Conservation (phyloP, 2,797 vertebrate genomes). For the Decapterus maruadsi region DNA sequence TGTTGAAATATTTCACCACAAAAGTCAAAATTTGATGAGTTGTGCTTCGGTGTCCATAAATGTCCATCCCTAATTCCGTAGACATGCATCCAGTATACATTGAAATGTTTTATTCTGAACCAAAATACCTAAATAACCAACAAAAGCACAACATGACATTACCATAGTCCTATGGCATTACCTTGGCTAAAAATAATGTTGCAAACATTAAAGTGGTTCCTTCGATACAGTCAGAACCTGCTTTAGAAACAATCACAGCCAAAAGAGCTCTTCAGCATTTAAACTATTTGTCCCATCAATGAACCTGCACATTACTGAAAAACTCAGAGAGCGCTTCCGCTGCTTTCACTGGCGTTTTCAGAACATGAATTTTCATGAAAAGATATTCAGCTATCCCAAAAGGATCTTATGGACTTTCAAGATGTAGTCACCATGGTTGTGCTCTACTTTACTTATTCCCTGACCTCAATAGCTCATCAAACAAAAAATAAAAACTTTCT, state of each 20-base stretch:
- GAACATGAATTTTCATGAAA: constrained; percentile 51
- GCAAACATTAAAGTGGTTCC: constrained; percentile 21
- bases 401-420: constrained; percentile 65
- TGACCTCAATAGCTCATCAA: constrained; percentile 75
- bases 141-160: neutral
- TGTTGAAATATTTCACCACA: neutral
- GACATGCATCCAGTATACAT: neutral
- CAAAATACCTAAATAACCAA: neutral
- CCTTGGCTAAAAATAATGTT: neutral
- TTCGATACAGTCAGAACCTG: constrained; percentile 19
- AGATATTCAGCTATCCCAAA: constrained; percentile 49
- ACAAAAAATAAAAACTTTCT: constrained; percentile 43
- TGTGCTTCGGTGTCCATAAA: neutral
- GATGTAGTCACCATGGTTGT: constrained; percentile 70
- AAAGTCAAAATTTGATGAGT: neutral
- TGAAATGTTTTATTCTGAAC: neutral
- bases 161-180: neutral
- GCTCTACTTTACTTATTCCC: constrained; percentile 77
- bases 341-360: constrained; percentile 44
- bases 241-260: neutral
- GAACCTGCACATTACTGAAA: constrained; percentile 18
- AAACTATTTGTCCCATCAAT: constrained; percentile 17
- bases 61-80: neutral
- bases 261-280: neutral
- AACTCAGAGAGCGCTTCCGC: neutral